A percentile compares a stretch with the other conserved stretches of the same genome.
phyloP scores from a whole-genome alignment of 2,888 invertebrate species.

The Stegana nigrithorax region DNA sequence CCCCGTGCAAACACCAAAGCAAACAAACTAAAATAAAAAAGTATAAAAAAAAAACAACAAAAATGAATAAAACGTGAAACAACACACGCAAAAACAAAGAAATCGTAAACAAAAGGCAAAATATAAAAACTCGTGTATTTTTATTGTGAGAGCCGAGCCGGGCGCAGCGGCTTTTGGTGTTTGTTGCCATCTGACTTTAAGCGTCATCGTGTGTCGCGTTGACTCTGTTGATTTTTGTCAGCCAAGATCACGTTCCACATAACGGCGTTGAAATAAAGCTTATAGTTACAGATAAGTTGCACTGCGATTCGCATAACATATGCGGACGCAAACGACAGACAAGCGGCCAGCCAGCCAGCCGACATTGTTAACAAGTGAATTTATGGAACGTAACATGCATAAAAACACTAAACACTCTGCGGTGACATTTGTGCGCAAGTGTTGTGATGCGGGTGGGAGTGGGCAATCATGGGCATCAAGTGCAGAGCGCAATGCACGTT shows the following conservation, averaged over 20 bases:
- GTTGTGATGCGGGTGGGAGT: no score
- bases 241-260: constrained; percentile 15
- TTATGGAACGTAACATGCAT: not conserved
- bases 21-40: constrained; percentile 8
- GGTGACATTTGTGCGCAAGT: no score
- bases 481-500: no score
- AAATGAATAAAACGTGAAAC: constrained; percentile 10
- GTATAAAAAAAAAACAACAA: constrained; percentile 16
- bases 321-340: no score
- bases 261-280: not conserved
- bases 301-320: no score
- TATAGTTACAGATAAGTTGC: not conserved
- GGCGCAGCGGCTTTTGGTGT: not conserved
- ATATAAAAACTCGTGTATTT: no score
- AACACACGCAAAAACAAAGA: constrained; percentile 41
- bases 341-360: no score
- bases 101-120: constrained; percentile 17
- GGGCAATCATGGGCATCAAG: no score
- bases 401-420: not conserved
- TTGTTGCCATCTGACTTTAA: not conserved
- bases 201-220: not conserved
- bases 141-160: constrained; percentile 25
- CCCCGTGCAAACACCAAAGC: constrained; percentile 42
- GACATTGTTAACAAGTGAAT: not conserved
- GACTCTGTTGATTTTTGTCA: not conserved